A percentile compares a stretch with the other conserved stretches of the same genome.
Conservation (phyloP, 2,113 vertebrate species). For the Alligator mississippiensis region DNA sequence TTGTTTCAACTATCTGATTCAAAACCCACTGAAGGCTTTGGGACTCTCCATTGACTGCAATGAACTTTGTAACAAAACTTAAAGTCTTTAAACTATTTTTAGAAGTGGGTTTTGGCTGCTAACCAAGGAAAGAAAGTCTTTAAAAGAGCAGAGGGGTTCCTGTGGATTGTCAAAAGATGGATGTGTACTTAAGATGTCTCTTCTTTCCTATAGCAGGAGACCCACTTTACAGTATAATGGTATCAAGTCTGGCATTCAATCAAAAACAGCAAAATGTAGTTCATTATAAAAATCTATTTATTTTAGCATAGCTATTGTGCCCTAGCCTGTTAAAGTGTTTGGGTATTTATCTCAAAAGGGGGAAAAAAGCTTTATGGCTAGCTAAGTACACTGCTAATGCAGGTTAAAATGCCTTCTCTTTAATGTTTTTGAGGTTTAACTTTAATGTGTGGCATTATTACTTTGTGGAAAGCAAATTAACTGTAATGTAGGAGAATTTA, state of each 20-base stretch:
- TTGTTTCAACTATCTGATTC: background rate
- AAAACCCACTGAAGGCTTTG: background rate
- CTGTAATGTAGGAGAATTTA: constrained; percentile 29
- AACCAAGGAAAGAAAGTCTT: constrained; percentile 41
- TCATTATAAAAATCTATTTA: constrained; percentile 38
- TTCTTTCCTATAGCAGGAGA: constrained; percentile 38
- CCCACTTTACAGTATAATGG: background rate
- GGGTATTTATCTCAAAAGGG: constrained; percentile 52
- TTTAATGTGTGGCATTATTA: constrained; percentile 56
- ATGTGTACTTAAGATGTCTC: constrained; percentile 13
- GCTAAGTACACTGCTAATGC: constrained; percentile 38
- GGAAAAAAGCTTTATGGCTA: constrained; percentile 53
- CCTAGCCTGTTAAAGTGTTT: constrained; percentile 30
- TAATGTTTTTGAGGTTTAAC: constrained; percentile 55
- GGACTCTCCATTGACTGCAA: constrained; percentile 32
- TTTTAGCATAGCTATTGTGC: constrained; percentile 40
- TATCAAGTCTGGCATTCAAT: background rate
- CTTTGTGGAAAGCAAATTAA: constrained; percentile 55
- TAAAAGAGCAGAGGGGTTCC: background rate
- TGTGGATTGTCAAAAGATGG: constrained; percentile 25
- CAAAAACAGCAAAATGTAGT: background rate
- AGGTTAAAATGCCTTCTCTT: constrained; percentile 52
- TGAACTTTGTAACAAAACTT: background rate
- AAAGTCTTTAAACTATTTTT: constrained; percentile 42
- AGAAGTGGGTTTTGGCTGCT: constrained; percentile 48